Evolutionary conservation across 2,797 vertebrate species (phyloP), one percentile per base, ranked within the genome.

Genomic region (Todus mexicanus): DNA sequence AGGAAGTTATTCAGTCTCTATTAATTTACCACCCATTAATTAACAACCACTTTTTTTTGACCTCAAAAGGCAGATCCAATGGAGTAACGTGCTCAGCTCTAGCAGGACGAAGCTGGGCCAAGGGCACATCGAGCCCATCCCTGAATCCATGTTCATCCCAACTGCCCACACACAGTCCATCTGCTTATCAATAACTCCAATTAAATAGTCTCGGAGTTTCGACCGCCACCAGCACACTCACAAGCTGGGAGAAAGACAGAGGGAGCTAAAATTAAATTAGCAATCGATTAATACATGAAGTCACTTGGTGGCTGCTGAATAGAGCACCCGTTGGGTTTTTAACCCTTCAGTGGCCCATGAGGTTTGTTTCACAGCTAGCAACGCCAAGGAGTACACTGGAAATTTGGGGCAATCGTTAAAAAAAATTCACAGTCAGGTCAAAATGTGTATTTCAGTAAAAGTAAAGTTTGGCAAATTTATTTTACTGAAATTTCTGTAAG

Each of bases 181-280:
- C 87, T 89, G 90, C 66, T 91, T 37, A 72, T 92, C 93, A 60
- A 96, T 91, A 96, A 48, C 56, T 45, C 71, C 87, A 86, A 94
- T 93, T 74, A 78, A 84, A 90, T 9, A 51, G 57, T 35, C 66
- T 33, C 5, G 0, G 37, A 43, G 64, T 13, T 92, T 90, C 6
- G 6, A 92, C 56, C 0, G 2, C 38, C 92, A 77, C 60, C 92
- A 69, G 70, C 87, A 64, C 63, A 43, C 70, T 6, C 84, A 23
- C 1, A 4, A n/a, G 35, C 16, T 53, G 51, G 68, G 60, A 82
- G 27, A 84, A 72, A 59, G 48, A 87, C 37, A 80, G n/a, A 31
- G 77, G 50, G 38, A 70, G 35, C 59, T 91, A 76, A 90, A 94
- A 96, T 75, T 95, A 92, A 95, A 92, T 83, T 69, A 95, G 22